Evolutionary conservation across 2,888 invertebrate genomes (phyloP), one percentile per base, ranked within the genome.

Genomic region (Congeria kusceri): DNA sequence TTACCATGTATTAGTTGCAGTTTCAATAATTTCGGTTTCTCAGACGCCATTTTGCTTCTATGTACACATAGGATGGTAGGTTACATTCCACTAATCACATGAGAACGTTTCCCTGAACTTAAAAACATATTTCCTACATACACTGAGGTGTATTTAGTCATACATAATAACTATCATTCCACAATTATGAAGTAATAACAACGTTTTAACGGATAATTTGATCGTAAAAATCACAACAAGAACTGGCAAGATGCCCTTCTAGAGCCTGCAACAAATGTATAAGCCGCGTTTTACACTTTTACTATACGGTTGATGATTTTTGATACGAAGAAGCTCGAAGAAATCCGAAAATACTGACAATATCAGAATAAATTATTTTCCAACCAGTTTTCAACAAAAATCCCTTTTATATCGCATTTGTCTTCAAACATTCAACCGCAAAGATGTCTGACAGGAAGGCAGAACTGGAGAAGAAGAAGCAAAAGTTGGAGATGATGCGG

Each of bases 391-490:
- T 15, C 53, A 23, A 25, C 25, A 53, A 53, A 53, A 2, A n/a
- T 13, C 11, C 53, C 1, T 20, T 23, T 53, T 23, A 53, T 53
- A 23, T 53, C 53, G 23, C 25, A 20, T 53, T 53, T 23, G 5
- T 53, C 4, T 20, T 13, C 3, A 39, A 11, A 7, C 11, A 1
- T 53, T 53, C 20, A 53, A 53, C 23, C 47, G 66, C 56, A 59
- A 85, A 56, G 29, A 91, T 91, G 91, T 88, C 90, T 20, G 91
- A 91, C 85, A 88, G 93, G 84, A 92, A 93, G 79, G 90, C 92
- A 27, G 93, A 93, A 67, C 84, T 93, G 53, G 93, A 93, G 83
- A 77, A 91, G 13, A 93, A 93, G 85, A 93, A 93, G 80, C 91
- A 91, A 71, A 91, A 91, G 73, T 86, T 93, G 11, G 92, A 93